Base-by-base conservation (phyloP, 2,797 vertebrate species). In the Distichodus sexfasciatus region DNA sequence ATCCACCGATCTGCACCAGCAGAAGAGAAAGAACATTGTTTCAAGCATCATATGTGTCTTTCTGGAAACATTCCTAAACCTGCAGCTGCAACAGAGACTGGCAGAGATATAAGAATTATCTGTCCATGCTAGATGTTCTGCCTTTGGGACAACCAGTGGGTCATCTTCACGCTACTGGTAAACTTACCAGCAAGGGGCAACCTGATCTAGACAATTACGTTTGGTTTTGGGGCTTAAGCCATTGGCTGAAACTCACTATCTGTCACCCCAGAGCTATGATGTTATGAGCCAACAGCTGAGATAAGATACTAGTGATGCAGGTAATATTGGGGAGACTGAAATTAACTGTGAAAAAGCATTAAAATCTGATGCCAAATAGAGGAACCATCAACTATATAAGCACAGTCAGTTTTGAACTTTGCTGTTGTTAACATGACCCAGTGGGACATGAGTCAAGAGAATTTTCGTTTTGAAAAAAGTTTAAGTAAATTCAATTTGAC, bases 1-100 rank as follows among this genome's bases (percentile, higher is more conserved):
- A 82, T 71, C 89, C 91, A 76, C 95, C 96, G 4, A 98, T 95
- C 95, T 98, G 87, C 23, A 80, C 71, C 72, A 72, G 41, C 33
- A 71, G 19, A 84, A 35, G 78, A 43, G 78, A 68, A 77, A 79
- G 6, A 82, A 47, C 70, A 58, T 41, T n/a, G n/a, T n/a, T n/a
- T n/a, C n/a, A n/a, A n/a, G n/a, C 12, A 44, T 1, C 15, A 28
- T 40, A 24, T 24, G 23, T 9, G 47, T 41, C 38, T n/a, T n/a
- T n/a, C 41, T 35, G 51, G 21, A 64, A 35, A 17, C 8, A 31
- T 47, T 33, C 48, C 4, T 21, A 68, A 35, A 64, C 51, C 50
- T 3, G 23, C 70, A 63, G 43, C 1, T 76, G 38, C 67, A 54
- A 61, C 58, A 59, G n/a, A 40, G 51, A 50, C 75, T 76, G 81